These are phyloP conservation scores for Morpho deidamia DNA, from an alignment of 2,888 invertebrate genomes.

Conservation along the genomic window DNA sequence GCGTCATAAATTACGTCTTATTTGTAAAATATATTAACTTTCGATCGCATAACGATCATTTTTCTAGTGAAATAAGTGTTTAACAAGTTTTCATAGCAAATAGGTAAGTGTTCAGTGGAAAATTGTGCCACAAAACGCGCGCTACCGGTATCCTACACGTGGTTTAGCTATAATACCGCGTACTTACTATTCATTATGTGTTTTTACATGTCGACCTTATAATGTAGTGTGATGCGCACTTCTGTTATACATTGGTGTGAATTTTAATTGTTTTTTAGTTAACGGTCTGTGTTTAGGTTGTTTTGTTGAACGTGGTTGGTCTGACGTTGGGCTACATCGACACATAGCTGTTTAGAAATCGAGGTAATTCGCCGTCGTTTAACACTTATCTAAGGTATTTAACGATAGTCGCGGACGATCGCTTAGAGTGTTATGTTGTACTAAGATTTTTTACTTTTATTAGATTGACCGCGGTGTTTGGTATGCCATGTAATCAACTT, in stretches of 20 bases:
- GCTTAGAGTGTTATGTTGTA: neutral
- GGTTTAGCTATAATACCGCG: slow-evolving; percentile 57
- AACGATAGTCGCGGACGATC: neutral
- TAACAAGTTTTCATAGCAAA: slow-evolving; percentile 66
- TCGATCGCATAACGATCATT: slow-evolving; percentile 56
- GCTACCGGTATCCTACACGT: slow-evolving; percentile 74
- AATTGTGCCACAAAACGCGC: slow-evolving; percentile 55
- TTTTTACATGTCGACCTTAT: slow-evolving; percentile 41
- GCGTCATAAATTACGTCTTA: slow-evolving; percentile 67
- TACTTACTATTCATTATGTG: slow-evolving; percentile 48
- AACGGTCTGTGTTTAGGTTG: slow-evolving; percentile 51
- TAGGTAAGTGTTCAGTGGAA: slow-evolving; percentile 69
- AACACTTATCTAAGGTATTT: neutral
- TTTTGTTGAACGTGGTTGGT: slow-evolving; percentile 69
- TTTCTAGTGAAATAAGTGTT: slow-evolving; percentile 70
- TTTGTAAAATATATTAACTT: slow-evolving; percentile 57
- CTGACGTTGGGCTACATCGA: slow-evolving; percentile 60
- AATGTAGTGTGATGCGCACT: slow-evolving; percentile 35
- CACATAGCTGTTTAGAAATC: slow-evolving; percentile 34
- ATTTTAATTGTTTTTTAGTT: slow-evolving; percentile 38
- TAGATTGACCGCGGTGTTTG: neutral
- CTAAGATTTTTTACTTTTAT: neutral
- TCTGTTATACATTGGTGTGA: slow-evolving; percentile 34
- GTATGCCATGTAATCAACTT: slow-evolving; percentile 32
- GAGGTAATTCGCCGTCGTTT: slow-evolving; percentile 9